phyloP scores from a whole-genome alignment of 30 jellyfish, hydroid and myxozoan genomes.

The Aurelia aurita complex sp. Pacific region DNA sequence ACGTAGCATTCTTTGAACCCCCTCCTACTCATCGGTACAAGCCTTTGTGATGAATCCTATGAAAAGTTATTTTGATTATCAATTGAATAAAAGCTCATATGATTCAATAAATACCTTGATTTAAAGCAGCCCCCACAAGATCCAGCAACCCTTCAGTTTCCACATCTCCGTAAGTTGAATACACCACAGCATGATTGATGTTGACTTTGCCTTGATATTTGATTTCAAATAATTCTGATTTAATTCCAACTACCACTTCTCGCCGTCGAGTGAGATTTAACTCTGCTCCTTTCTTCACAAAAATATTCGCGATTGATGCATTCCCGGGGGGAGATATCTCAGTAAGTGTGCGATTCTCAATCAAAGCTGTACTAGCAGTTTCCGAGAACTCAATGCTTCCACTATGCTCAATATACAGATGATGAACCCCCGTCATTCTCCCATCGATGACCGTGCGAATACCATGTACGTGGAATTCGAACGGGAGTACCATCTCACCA shows the following conservation, averaged over 20 bases:
- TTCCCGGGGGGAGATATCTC: neutral
- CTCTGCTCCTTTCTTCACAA: constrained; percentile 59
- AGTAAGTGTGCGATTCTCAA: constrained; percentile 38
- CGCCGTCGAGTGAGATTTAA: constrained; percentile 35
- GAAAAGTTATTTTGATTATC: no score
- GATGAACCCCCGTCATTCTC: constrained; percentile 76
- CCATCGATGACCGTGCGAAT: constrained; percentile 63
- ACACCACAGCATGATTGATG: constrained; percentile 50
- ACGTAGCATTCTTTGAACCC: no score
- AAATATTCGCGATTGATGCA: constrained; percentile 51
- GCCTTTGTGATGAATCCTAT: no score
- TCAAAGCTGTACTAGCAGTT: constrained; percentile 62
- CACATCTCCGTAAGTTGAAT: constrained; percentile 65
- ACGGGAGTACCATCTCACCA: constrained; percentile 68
- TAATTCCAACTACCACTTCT: constrained; percentile 40
- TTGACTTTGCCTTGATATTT: constrained; percentile 48
- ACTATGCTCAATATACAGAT: constrained; percentile 53
- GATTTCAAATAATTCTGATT: constrained; percentile 44
- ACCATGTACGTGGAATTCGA: constrained; percentile 70
- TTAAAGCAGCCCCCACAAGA: constrained; percentile 51
- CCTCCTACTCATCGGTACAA: no score
- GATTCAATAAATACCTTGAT: neutral
- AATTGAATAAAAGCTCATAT: neutral
- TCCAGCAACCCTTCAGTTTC: constrained; percentile 50
- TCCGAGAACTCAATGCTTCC: constrained; percentile 57